These are phyloP conservation scores for Nasalis larvatus DNA, from an alignment of 2,113 vertebrate species.

Conservation along the genomic window DNA sequence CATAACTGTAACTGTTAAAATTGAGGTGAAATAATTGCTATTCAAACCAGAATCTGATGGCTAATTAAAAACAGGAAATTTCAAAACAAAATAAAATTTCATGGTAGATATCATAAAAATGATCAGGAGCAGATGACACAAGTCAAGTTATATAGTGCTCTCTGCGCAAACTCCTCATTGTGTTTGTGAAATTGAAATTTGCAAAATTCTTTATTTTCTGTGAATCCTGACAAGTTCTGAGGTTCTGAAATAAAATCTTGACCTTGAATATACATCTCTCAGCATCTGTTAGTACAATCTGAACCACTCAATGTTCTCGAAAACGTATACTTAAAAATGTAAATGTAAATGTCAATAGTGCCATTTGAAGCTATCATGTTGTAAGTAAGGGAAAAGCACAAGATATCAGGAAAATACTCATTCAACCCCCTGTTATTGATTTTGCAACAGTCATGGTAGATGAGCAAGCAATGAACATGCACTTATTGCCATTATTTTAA, in stretches of 20 bases:
- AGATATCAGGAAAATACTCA: not conserved
- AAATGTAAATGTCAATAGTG: not conserved
- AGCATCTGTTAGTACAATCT: not conserved
- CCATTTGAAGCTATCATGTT: not conserved
- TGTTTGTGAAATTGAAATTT: conserved; percentile 32
- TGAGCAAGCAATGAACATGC: not conserved
- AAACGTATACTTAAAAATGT: conserved; percentile 41
- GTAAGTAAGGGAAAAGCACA: not conserved
- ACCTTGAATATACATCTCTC: not conserved
- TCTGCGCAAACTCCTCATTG: not conserved
- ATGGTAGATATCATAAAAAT: not conserved
- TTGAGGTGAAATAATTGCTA: conserved; percentile 22
- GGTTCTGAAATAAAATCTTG: conserved; percentile 14
- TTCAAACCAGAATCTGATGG: not conserved
- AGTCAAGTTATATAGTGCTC: not conserved
- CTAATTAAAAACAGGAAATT: conserved; percentile 46
- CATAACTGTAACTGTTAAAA: conserved; percentile 35
- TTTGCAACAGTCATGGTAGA: not conserved
- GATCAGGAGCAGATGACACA: conserved; percentile 19
- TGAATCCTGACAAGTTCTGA: conserved; percentile 30
- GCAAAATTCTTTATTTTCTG: not conserved
- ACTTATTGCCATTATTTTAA: not conserved
- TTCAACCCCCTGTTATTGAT: not conserved
- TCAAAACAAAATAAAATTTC: conserved; percentile 47
- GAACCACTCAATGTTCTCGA: conserved; percentile 11